Evolutionary conservation across 1,140 invertebrate genomes (phyloP).

Genomic region (Dinothrombium tinctorium): DNA sequence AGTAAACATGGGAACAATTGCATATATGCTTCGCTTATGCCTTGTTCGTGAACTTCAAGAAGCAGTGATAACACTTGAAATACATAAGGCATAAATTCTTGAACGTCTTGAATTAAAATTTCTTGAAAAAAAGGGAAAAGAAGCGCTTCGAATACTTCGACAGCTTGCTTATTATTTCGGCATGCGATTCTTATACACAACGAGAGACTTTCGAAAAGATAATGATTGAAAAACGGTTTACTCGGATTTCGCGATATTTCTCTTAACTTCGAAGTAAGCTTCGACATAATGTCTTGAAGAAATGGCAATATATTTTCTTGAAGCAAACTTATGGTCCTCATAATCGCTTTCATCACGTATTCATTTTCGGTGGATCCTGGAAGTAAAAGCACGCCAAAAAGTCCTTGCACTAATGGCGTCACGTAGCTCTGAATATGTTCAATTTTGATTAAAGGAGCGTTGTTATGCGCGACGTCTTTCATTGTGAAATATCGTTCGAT

Average conservation of each 20-base stretch:
- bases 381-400: conserved; percentile 45
- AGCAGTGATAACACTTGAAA: conserved; percentile 85
- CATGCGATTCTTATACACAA: conserved; percentile 66
- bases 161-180: conserved; percentile 44
- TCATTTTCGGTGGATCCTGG: conserved; percentile 71
- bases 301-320: conserved; percentile 54
- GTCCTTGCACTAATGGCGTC: conserved; percentile 37
- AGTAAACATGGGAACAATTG: conserved; percentile 65
- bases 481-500: conserved; percentile 69
- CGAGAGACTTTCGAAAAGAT: conserved; percentile 77
- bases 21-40: conserved; percentile 56
- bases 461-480: conserved; percentile 18
- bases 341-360: conserved; percentile 89
- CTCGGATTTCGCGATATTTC: conserved; percentile 76
- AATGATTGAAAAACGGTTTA: conserved; percentile 92
- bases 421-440: conserved; percentile 22
- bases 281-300: conserved; percentile 47
- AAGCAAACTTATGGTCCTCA: conserved; percentile 57
- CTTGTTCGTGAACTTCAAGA: conserved; percentile 44
- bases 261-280: conserved; percentile 55
- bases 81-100: conserved; percentile 92
- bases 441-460: conserved; percentile 23
- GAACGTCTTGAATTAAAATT: conserved; percentile 75
- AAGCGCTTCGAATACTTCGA: conserved; percentile 66
- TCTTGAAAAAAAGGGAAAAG: conserved; percentile 79